These are phyloP conservation scores for Anarrhichthys ocellatus DNA, from an alignment of 2,113 vertebrate genomes.

Conservation along the genomic window DNA sequence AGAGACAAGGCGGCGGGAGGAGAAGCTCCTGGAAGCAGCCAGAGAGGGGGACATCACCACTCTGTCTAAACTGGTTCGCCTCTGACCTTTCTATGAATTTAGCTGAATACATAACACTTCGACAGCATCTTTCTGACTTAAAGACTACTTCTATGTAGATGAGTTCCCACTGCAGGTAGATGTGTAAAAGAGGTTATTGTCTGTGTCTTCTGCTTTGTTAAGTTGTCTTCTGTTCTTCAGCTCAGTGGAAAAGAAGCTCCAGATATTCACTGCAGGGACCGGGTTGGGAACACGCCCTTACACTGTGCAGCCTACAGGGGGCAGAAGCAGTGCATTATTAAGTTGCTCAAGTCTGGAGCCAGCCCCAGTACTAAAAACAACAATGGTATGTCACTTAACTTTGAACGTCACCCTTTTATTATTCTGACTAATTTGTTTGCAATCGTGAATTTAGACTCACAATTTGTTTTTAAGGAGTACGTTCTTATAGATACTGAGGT, in stretches of 20 bases:
- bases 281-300: conserved; percentile 91
- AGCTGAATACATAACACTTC: conserved; percentile 4
- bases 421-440: background rate
- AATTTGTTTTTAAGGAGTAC: background rate
- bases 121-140: background rate
- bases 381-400: conserved; percentile 80
- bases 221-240: conserved; percentile 67
- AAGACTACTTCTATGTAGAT: background rate
- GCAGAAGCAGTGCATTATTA: conserved; percentile 89
- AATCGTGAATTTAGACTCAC: background rate
- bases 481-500: background rate
- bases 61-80: conserved; percentile 87
- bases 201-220: background rate
- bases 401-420: background rate
- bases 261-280: conserved; percentile 90
- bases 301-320: conserved; percentile 93
- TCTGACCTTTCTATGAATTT: conserved; percentile 25
- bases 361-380: conserved; percentile 86
- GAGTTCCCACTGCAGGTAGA: background rate
- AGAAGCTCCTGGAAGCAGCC: conserved; percentile 88
- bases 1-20: conserved; percentile 88
- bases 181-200: background rate
- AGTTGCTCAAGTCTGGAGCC: conserved; percentile 90
- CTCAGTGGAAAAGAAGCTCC: conserved; percentile 86
- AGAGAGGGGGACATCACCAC: conserved; percentile 87